Percentiles rank a stretch among this genome's conserved stretches.
Evolutionary conservation across 2,797 vertebrate species (phyloP).

Genomic region (Oryzias dopingdopingensis): DNA sequence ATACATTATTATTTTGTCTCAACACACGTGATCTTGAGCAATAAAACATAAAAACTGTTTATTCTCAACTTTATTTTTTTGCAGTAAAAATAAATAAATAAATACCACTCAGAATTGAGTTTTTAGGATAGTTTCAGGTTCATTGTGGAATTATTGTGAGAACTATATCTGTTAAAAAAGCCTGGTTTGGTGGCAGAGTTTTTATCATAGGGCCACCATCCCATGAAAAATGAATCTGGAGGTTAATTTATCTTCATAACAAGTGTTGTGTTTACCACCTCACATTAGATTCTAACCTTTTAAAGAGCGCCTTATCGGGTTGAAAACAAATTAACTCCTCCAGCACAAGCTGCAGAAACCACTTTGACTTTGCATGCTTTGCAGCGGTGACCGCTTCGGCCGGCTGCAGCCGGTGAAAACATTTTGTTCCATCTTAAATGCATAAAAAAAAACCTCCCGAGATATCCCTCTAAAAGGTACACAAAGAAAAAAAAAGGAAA

Average conservation of each 20-base stretch:
- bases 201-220: background rate
- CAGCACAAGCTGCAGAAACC: background rate
- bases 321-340: constrained; percentile 3
- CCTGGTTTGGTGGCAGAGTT: background rate
- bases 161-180: background rate
- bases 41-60: too few species aligned
- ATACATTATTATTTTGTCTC: too few species aligned
- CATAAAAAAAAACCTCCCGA: constrained; percentile 14
- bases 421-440: constrained; percentile 21
- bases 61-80: too few species aligned
- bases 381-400: constrained; percentile 5
- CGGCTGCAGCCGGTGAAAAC: constrained; percentile 1
- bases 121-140: too few species aligned
- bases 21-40: too few species aligned
- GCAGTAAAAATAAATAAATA: too few species aligned
- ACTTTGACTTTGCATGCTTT: background rate
- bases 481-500: background rate
- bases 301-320: background rate
- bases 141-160: too few species aligned
- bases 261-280: background rate
- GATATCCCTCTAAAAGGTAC: constrained; percentile 15
- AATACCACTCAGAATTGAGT: too few species aligned
- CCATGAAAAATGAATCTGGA: background rate
- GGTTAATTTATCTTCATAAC: background rate
- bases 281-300: background rate